Base-by-base conservation (phyloP, 2,113 vertebrate genomes). In the Cathartes aura region DNA sequence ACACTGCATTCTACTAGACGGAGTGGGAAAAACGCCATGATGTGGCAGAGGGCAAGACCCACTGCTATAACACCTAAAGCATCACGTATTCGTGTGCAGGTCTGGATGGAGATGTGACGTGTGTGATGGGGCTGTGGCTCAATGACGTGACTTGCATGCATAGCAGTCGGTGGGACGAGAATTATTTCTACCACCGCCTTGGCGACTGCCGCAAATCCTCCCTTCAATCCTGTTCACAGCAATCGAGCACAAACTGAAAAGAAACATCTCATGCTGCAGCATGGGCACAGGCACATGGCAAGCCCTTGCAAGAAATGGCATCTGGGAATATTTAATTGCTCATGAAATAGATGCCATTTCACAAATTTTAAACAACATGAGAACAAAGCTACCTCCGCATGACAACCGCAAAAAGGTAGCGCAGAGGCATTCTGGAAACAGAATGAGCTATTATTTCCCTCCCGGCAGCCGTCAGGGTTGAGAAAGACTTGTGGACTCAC, bases 121-220 rank as follows among this genome's bases (percentile, higher is more conserved):
- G 45, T 52, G 30, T 34, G 62, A 62, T 21, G 48, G 53, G 38
- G 43, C 82, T 6, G 7, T 42, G 64, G 58, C 63, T 68, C 59
- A 58, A 5, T 10, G 64, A 45, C 0, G 2, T 38, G 20, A 47
- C 29, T 15, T 19, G 29, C 15, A 47, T 0, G 2, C 30, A 38
- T 24, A 48, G 38, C 18, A 18, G 38, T 34, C 12, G 24, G 36
- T 23, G 50, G 45, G 36, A 94, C 13, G 20, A 55, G 36, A 84
- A 82, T 60, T 85, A n/a, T 34, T 73, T 55, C 20, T 73, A 36
- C 82, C 68, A 50, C 17, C 23, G 3, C 74, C 36, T 29, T 26
- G 55, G 29, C 1, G 2, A 36, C 34, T 47, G 64, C 74, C 5
- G 6, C 50, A 70, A 74, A 64, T 60, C 13, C 40, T 74, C 48